Base-by-base conservation (phyloP, 2,888 invertebrate species). In the Cancer borealis region DNA sequence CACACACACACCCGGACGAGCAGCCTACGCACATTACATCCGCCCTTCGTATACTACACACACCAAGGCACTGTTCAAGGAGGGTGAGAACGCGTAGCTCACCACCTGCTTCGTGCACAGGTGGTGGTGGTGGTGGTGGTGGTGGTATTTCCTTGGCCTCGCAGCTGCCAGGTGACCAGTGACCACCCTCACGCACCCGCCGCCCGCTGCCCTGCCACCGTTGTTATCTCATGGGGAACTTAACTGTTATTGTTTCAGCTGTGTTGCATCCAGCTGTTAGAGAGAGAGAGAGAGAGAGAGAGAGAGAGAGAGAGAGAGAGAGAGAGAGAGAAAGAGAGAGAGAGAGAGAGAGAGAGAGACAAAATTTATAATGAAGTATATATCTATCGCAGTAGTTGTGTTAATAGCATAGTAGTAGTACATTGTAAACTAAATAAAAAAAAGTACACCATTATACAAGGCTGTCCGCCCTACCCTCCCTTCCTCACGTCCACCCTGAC, bases 241-340 rank as follows among this genome's bases (percentile, higher is more conserved):
- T 79, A 79, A 73, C 73, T 17, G 79, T 79, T 79, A 79, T 79
- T 79, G 79, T 30, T 79, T 79, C 79, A 79, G 79, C 79, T 79
- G 79, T 79, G 79, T 14, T 14, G 6, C 30, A 5, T 30, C n/a
- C 49, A 90, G 49, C 30, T 46, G 49, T 4, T 4, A 10, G 5
- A 49, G 90, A 47, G 90, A n/a, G 49, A 90, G 49, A 90, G 90
- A 90, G 49, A 90, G 90, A 90, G 49, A 49, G 90, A 90, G 49
- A 46, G 47, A 46, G 46, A 49, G 46, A 49, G 46, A 90, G 47
- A 90, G 49, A 90, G 47, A 89, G 46, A 89, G 47, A 89, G 46
- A 45, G 89, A 47, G 89, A 47, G 46, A 89, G 47, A 89, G 49
- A 87, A 39, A 87, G 0, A 3, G 49, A 49, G 3, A 49, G 3